Base-by-base conservation (phyloP, 2,888 invertebrate genomes). In the Athalia rosae region DNA sequence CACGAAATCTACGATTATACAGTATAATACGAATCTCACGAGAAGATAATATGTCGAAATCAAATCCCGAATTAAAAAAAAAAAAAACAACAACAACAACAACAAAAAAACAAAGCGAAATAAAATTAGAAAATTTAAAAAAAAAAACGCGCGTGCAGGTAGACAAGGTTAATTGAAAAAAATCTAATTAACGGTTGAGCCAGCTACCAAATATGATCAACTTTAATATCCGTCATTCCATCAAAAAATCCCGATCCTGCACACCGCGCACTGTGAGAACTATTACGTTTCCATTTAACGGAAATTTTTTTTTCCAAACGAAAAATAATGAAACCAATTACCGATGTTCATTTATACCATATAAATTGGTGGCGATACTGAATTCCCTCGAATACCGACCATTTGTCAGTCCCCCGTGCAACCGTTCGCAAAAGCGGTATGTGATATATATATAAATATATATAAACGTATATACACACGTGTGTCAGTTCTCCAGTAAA, bases 381-480 rank as follows among this genome's bases (percentile, higher is more conserved):
- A 71, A 71, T 71, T 45, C 71, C n/a, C 58, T 71, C 11, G 71
- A 45, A 71, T 71, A 43, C n/a, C 58, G 71, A 71, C 71, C 71
- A 71, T 71, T 71, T 71, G 71, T 71, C 71, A 56, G 56, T 56
- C 71, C n/a, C 11, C 11, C 15, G 45, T 71, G 58, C 56, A 71
- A 71, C 71, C 71, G 71, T 71, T 71, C 71, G 71, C 71, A 45
- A 71, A 71, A 71, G 71, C 3, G 28, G 28, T 28, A 28, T 28
- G 28, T 28, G 28, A 28, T 28, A 28, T 28, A 28, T 2, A 28
- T 28, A 2, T 28, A 2, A 28, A 28, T 28, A 28, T 28, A 28
- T 2, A 28, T 28, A 28, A 2, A 28, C 2, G 28, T 28, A 28
- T 28, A 28, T 28, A 28, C 28, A 28, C 28, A 28, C 28, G 28